Evolutionary conservation across 2,888 invertebrate species (phyloP).

Genomic region (Brachyopa scutellaris): DNA sequence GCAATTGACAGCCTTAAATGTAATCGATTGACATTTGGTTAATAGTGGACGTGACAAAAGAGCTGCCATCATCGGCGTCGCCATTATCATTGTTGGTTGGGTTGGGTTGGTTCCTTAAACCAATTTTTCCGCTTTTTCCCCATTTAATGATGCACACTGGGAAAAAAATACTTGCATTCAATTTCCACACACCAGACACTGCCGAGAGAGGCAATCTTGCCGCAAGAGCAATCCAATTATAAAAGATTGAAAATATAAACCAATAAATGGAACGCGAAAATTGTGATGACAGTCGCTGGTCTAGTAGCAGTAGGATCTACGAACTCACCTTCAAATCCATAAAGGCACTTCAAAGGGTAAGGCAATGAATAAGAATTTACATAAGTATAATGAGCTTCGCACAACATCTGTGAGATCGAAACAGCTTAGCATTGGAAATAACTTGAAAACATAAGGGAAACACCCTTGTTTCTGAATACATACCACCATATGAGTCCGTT

Average conservation of each 20-base stretch:
- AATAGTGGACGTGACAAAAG: conserved; percentile 70
- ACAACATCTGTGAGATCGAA: too few species aligned
- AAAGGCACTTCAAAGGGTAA: too few species aligned
- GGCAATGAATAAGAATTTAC: too few species aligned
- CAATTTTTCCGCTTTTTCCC: background rate
- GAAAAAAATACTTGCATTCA: conserved; percentile 41
- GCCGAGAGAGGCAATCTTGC: conserved; percentile 44
- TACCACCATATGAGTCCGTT: too few species aligned
- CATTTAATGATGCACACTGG: conserved; percentile 26
- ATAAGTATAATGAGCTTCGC: too few species aligned
- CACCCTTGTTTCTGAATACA: too few species aligned
- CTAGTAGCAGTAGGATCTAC: background rate
- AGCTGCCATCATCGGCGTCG: conserved; percentile 18
- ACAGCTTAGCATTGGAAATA: too few species aligned
- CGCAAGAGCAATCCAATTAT: conserved; percentile 65
- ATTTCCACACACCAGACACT: conserved; percentile 12
- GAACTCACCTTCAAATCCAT: too few species aligned
- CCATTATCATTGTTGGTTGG: background rate
- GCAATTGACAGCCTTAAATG: conserved; percentile 69
- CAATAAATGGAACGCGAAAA: conserved; percentile 38
- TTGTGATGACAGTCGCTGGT: conserved; percentile 26
- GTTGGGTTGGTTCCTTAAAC: background rate
- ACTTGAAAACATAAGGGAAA: too few species aligned
- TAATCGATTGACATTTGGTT: conserved; percentile 69
- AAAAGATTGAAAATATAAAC: conserved; percentile 63